Evolutionary conservation across 2,113 vertebrate genomes (phyloP).

Genomic region (Toxostoma redivivum): DNA sequence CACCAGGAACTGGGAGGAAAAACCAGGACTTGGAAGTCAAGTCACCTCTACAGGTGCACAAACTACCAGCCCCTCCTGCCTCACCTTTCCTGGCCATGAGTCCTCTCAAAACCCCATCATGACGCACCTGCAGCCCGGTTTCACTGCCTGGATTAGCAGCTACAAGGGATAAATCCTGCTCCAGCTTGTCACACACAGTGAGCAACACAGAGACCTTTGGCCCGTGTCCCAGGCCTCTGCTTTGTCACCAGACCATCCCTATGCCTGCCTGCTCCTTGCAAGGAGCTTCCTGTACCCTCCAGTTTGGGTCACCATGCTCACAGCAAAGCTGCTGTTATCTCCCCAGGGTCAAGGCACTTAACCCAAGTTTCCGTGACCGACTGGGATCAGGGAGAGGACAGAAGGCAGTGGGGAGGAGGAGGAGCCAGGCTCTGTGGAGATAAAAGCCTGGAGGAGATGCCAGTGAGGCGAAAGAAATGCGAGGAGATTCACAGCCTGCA

Average conservation of each 20-base stretch:
- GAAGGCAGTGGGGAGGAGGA: neutral
- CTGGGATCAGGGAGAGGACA: neutral
- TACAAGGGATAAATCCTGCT: neutral
- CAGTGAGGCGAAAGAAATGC: neutral
- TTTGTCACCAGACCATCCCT: neutral
- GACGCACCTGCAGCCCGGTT: rapidly evolving
- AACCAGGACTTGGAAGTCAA: neutral
- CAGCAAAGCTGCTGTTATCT: neutral
- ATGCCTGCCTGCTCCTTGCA: neutral
- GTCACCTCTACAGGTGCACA: neutral
- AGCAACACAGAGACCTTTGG: neutral
- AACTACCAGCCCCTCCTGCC: neutral
- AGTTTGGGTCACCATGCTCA: neutral
- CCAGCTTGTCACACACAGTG: neutral
- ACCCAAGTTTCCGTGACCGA: neutral
- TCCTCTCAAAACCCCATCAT: neutral
- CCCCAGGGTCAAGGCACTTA: neutral
- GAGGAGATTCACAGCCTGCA: neutral
- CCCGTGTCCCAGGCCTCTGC: neutral
- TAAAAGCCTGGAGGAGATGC: neutral
- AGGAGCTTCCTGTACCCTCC: neutral
- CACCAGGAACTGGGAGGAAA: neutral
- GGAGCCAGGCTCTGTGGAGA: neutral
- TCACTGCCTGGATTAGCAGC: neutral
- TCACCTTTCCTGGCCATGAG: neutral